A percentile compares a stretch with the other conserved stretches of the same genome.
Conservation (phyloP, 2,113 vertebrate species). For the Nibea coibor region DNA sequence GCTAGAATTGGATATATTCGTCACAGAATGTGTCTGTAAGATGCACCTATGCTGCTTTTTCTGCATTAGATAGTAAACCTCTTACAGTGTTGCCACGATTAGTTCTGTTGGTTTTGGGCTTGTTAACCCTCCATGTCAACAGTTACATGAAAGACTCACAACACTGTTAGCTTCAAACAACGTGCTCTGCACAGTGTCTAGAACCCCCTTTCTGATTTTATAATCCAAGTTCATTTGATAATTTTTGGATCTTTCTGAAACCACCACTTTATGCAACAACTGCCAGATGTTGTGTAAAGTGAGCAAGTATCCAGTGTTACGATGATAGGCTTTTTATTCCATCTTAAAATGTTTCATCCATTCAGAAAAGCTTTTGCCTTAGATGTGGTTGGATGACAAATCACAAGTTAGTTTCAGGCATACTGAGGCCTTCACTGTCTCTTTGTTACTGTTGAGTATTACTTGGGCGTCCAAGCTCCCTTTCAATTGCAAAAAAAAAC, state of each 20-base stretch:
- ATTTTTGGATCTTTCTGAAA: background rate
- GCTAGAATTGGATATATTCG: background rate
- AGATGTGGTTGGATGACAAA: background rate
- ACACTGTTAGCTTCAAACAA: background rate
- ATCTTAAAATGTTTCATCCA: background rate
- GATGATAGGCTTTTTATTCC: background rate
- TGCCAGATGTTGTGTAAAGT: background rate
- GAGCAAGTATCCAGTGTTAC: conserved; percentile 7
- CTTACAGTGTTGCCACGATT: no score
- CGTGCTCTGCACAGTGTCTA: background rate
- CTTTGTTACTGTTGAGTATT: background rate
- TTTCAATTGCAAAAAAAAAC: conserved; percentile 28
- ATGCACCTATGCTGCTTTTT: background rate
- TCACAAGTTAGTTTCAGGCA: background rate
- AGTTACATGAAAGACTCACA: no score
- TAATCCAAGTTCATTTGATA: background rate
- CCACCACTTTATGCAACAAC: background rate
- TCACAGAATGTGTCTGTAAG: background rate
- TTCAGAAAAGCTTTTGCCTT: background rate
- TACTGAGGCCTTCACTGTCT: background rate
- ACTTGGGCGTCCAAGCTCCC: background rate
- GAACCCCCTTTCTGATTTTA: no score
- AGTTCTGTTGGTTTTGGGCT: no score
- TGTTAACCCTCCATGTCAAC: background rate
- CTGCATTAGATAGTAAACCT: no score